Base-by-base conservation (phyloP, 2,113 vertebrate genomes). In the Crypturellus undulatus region DNA sequence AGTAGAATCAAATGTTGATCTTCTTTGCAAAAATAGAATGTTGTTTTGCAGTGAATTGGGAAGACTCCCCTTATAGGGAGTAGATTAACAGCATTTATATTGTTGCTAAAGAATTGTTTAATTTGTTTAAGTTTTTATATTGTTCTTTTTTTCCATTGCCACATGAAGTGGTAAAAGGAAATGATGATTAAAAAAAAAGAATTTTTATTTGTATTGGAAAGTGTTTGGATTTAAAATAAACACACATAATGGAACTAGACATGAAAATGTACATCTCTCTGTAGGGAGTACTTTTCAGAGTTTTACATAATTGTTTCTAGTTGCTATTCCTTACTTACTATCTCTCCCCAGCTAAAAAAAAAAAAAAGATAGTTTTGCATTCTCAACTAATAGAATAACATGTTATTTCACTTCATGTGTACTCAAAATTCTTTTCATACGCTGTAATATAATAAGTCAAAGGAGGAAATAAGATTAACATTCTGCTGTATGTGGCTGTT, bases 291-390 rank as follows among this genome's bases (percentile, higher is more conserved):
- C 36, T 65, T 21, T 49, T 94, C 81, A 90, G 64, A 82, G 38
- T 82, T 96, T 78, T 89, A 75, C 79, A 86, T 95, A 93, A 96
- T 94, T 92, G 84, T 56, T 82, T 92, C 86, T 96, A 91, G 78
- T 58, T 89, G 52, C 21, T 87, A 42, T 84, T 94, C 67, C 84
- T 93, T 95, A 81, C 87, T 94, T 96, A 92, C 75, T 71, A 25
- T 42, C 13, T 79, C 58, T 80, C 40, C 18, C 13, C 32, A 68
- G 52, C 42, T 89, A 85, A 91, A 70, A 92, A 92, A n/a, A n/a
- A 88, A 68, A 49, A 21, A 22, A 47, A 47, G 9, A 47, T 43
- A 79, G 73, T 78, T 94, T 90, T 93, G 36, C 51, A 38, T 40
- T 63, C 73, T 72, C 45, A 81, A 16, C n/a, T 78, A 45, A 78